Evolutionary conservation across 2,797 vertebrate species (phyloP).

Genomic region (Molossus molossus): DNA sequence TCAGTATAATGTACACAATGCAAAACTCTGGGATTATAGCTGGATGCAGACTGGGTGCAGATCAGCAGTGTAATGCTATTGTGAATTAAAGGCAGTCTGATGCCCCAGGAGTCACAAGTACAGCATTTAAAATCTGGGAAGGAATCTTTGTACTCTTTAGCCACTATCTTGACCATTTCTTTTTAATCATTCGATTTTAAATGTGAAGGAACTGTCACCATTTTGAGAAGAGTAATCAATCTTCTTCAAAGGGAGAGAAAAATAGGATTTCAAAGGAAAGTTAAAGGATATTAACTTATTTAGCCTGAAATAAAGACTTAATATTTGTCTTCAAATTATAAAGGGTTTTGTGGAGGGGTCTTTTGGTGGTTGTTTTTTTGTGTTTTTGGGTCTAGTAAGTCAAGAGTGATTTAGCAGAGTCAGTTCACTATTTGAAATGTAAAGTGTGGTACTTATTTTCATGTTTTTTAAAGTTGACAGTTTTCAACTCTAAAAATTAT

Average conservation of each 20-base stretch:
- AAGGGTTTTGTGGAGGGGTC: not conserved
- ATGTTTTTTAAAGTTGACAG: not conserved
- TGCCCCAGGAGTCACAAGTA: not conserved
- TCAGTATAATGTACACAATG: not conserved
- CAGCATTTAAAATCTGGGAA: not conserved
- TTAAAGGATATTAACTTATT: constrained; percentile 42
- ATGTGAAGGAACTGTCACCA: not conserved
- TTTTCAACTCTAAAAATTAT: constrained; percentile 46
- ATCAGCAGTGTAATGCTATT: not conserved
- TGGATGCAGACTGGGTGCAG: not conserved
- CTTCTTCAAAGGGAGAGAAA: constrained; percentile 20
- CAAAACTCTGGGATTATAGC: not conserved
- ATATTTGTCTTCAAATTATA: not conserved
- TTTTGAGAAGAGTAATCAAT: constrained; percentile 39
- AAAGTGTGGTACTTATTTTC: constrained; percentile 34
- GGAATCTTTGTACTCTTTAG: not conserved
- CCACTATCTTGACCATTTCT: constrained; percentile 28
- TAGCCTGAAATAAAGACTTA: constrained; percentile 41
- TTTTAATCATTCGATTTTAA: constrained; percentile 47
- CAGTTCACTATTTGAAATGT: constrained; percentile 31
- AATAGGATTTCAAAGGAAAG: constrained; percentile 43
- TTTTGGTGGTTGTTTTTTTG: not conserved
- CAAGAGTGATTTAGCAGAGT: not conserved
- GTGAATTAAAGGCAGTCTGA: not conserved
- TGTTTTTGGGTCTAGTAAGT: constrained; percentile 10